phyloP scores from a whole-genome alignment of 2,113 vertebrate genomes.

The Fulica atra region DNA sequence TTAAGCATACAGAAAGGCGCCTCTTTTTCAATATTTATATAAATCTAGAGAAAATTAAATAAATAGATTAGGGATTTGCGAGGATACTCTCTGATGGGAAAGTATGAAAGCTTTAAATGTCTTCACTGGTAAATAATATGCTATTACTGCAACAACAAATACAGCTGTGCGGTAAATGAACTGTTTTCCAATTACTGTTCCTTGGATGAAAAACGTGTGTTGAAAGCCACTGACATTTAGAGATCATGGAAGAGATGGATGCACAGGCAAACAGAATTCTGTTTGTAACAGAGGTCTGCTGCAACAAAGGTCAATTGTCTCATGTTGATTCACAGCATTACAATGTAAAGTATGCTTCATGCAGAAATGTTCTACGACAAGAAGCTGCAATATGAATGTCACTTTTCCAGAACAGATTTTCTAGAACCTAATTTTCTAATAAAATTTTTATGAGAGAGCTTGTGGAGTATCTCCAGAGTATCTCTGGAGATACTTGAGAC shows the following conservation, averaged over 20 bases:
- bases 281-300: not conserved
- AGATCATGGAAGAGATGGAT: constrained; percentile 12
- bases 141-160: constrained; percentile 63
- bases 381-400: not conserved
- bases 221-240: constrained; percentile 21
- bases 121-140: constrained; percentile 57
- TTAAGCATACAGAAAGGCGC: constrained; percentile 60
- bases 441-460: not conserved
- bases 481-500: too few relatives aligned
- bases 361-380: not conserved
- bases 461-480: too few relatives aligned
- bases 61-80: constrained; percentile 67
- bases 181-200: constrained; percentile 48
- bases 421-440: not conserved
- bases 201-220: constrained; percentile 18
- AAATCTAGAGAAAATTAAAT: constrained; percentile 69
- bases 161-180: constrained; percentile 40
- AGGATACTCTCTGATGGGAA: constrained; percentile 59
- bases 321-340: not conserved
- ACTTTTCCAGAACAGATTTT: not conserved
- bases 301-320: not conserved
- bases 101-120: constrained; percentile 60
- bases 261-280: not conserved
- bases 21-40: constrained; percentile 67
- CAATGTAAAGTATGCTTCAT: rapidly evolving